phyloP scores from a whole-genome alignment of 2,888 invertebrate genomes.

The Dynastes hyllus region DNA sequence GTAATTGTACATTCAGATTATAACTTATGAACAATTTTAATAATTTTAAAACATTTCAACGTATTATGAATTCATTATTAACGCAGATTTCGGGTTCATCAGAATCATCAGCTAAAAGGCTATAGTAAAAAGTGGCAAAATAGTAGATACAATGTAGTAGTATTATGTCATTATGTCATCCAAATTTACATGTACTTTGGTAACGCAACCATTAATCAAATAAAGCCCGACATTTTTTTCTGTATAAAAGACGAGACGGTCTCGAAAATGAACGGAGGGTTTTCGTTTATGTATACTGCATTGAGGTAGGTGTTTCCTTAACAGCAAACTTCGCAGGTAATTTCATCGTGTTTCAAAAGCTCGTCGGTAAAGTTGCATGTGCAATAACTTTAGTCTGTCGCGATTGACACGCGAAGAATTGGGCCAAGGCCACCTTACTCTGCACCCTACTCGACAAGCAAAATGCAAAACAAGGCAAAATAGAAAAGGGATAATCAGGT shows the following conservation, averaged over 20 bases:
- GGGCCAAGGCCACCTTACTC: conserved; percentile 33
- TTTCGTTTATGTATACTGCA: neutral
- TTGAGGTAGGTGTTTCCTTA: neutral
- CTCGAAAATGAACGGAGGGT: neutral
- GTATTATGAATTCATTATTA: no score
- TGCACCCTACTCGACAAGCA: conserved; percentile 1
- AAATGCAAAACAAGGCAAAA: conserved; percentile 35
- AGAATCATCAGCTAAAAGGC: no score
- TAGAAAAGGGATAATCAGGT: conserved; percentile 26
- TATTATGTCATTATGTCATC: neutral
- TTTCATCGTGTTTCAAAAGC: conserved; percentile 12
- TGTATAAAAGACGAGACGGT: neutral
- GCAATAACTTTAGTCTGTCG: conserved; percentile 36
- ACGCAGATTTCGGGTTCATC: no score
- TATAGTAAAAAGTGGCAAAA: no score
- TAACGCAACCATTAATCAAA: neutral
- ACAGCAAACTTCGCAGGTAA: neutral
- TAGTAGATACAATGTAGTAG: no score
- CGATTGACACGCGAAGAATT: conserved; percentile 28
- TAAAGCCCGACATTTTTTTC: neutral
- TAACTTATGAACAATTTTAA: no score
- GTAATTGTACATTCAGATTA: no score
- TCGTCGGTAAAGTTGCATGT: conserved; percentile 37
- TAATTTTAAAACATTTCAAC: no score
- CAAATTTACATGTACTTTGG: neutral